phyloP scores from a whole-genome alignment of 2,113 vertebrate species.

The Lophura nycthemera region DNA sequence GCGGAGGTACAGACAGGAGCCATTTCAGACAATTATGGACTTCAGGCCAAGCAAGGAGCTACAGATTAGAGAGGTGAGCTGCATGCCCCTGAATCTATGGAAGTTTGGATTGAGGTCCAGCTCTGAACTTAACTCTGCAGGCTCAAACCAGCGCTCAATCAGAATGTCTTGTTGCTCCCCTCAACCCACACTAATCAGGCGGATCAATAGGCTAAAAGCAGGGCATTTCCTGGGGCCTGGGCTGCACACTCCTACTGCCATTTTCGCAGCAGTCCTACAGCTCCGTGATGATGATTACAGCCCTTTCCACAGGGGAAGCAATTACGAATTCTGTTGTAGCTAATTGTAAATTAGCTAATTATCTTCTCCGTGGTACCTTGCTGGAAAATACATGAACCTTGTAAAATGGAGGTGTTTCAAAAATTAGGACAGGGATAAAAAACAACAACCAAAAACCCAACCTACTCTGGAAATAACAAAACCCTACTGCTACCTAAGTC shows the following conservation, averaged over 20 bases:
- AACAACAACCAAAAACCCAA: neutral
- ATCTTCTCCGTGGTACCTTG: conserved; percentile 50
- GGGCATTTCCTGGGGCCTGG: conserved; percentile 37
- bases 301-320: conserved; percentile 62
- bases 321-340: conserved; percentile 65
- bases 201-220: conserved; percentile 47
- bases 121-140: neutral
- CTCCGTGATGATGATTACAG: conserved; percentile 51
- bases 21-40: accelerated
- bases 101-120: neutral
- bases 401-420: conserved; percentile 42
- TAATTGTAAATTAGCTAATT: conserved; percentile 74
- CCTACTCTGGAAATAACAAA: neutral
- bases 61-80: neutral
- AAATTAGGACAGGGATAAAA: neutral
- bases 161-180: neutral
- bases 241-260: neutral
- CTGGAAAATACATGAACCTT: conserved; percentile 63
- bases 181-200: neutral
- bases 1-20: neutral
- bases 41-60: neutral
- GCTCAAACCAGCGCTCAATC: neutral
- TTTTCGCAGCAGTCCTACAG: conserved; percentile 65
- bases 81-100: neutral
- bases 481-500: neutral